Base-by-base conservation (phyloP, 2,888 invertebrate species). In the Andrena chrysosceles region DNA sequence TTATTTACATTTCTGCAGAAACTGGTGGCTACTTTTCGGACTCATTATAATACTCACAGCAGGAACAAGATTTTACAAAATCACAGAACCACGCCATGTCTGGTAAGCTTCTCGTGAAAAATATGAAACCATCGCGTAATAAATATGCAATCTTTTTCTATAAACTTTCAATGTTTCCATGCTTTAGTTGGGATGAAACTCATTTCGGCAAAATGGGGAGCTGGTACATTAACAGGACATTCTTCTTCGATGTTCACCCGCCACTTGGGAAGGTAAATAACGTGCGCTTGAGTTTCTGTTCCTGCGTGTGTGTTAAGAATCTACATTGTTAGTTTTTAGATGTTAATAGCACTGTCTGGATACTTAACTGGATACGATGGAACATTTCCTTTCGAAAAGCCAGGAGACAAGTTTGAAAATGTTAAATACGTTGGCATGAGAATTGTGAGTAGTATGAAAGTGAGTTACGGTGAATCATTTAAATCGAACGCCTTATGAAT, bases 131-230 rank as follows among this genome's bases (percentile, higher is more conserved):
- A 35, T 8, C 5, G 16, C 48, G 20, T 2, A 63, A 31, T 42
- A 29, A 49, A 16, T 20, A 7, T 16, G 4, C 5, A 13, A 13
- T 1, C 16, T 16, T 63, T 42, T 54, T 10, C 33, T 49, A 23
- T 26, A 29, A 62, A 33, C 23, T 69, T 59, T 16, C 16, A 42
- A 64, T 29, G 52, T 95, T 95, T 90, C 92, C n/a, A 62, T 35
- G 42, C 95, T 95, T 90, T 92, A 98, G 98, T 93, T 98, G 98
- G 98, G 99, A 99, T 95, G 99, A 99, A 95, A 99, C 99, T 35
- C 99, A 99, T 95, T 99, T 99, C 95, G 99, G 99, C 0, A 99
- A 99, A 96, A 99, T 99, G 98, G 98, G 98, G 0, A 98, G 98
- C 93, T 99, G 99, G 98, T 99, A 99, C 92, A 99, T 99, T 85